These are phyloP conservation scores for Macrosteles quadrilineatus DNA, from an alignment of 1,140 invertebrate genomes.

Conservation along the genomic window DNA sequence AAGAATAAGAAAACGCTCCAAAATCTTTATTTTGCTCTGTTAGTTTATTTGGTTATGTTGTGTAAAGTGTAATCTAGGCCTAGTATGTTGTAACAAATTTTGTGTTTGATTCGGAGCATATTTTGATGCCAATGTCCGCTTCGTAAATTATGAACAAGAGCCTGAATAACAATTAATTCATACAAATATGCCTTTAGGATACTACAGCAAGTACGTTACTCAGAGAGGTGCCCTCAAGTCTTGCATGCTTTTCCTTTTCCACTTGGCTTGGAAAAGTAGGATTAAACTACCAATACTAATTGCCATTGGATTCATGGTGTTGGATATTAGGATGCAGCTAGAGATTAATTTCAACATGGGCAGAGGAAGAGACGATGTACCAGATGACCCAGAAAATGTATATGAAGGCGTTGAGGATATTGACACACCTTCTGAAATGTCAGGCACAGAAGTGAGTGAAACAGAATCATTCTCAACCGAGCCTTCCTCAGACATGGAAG, in stretches of 20 bases:
- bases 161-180: too few relatives aligned
- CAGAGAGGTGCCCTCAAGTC: conserved; percentile 27
- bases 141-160: too few relatives aligned
- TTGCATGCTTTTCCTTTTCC: conserved; percentile 54
- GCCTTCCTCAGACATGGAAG: too few relatives aligned
- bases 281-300: conserved; percentile 59
- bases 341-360: conserved; percentile 53
- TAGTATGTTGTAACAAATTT: too few relatives aligned
- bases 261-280: conserved; percentile 60
- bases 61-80: too few relatives aligned
- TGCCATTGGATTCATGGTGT: conserved; percentile 56
- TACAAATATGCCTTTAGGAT: too few relatives aligned
- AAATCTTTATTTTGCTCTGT: too few relatives aligned
- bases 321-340: conserved; percentile 58
- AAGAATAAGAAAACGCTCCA: too few relatives aligned
- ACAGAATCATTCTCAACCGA: background rate
- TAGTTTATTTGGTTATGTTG: too few relatives aligned
- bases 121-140: too few relatives aligned
- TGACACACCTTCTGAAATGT: conserved; percentile 15
- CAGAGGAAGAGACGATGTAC: conserved; percentile 21
- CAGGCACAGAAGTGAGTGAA: background rate
- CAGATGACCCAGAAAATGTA: conserved; percentile 21
- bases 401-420: conserved; percentile 24
- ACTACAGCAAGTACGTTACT: background rate
- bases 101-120: too few relatives aligned